Conservation (phyloP, 2,888 invertebrate genomes). For the Acanthoscelides obtectus region DNA sequence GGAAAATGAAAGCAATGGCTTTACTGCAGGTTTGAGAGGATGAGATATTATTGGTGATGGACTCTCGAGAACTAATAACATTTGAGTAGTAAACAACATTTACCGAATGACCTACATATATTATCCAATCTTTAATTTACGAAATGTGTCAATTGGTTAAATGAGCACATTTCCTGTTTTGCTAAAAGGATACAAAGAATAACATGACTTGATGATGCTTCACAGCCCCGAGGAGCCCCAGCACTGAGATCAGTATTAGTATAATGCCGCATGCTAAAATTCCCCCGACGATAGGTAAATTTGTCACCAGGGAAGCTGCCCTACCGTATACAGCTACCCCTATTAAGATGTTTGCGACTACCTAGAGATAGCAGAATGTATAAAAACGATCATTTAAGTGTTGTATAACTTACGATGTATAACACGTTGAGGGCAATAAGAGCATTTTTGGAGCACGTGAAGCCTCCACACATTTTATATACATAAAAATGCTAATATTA, state of each 20-base stretch:
- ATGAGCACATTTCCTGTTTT: conserved; percentile 14
- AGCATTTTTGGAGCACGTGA: conserved; percentile 93
- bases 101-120: no score
- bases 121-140: neutral
- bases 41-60: no score
- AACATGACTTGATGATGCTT: conserved; percentile 96
- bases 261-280: conserved; percentile 93
- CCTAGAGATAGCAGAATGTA: conserved; percentile 52
- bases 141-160: neutral
- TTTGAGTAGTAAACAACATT: no score
- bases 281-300: conserved; percentile 86
- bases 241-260: conserved; percentile 79
- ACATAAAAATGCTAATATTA: conserved; percentile 12
- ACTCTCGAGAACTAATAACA: no score
- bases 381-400: conserved; percentile 6
- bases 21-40: no score
- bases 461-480: conserved; percentile 78
- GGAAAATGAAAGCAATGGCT: no score
- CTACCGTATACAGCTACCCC: conserved; percentile 90
- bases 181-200: conserved; percentile 90
- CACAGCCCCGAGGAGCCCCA: conserved; percentile 86
- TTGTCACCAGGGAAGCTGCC: conserved; percentile 79
- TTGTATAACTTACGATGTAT: conserved; percentile 75
- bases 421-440: conserved; percentile 85
- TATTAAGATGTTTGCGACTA: conserved; percentile 88